phyloP scores from a whole-genome alignment of 2,797 vertebrate species.

The Crocidura indochinensis region DNA sequence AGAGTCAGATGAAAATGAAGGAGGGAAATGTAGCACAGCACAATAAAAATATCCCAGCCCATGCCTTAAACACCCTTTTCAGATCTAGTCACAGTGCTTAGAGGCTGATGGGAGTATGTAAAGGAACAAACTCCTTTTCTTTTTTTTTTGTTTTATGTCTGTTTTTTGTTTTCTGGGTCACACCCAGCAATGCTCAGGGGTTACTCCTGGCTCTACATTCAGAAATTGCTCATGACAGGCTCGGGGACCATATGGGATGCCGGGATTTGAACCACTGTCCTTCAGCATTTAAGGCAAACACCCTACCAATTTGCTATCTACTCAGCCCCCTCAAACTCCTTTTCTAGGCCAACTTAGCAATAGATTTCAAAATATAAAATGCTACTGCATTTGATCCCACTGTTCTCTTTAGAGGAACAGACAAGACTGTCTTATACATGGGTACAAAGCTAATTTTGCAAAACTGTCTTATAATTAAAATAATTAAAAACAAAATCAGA shows the following conservation, averaged over 20 bases:
- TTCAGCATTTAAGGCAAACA: no score
- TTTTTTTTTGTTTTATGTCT: no score
- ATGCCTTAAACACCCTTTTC: neutral
- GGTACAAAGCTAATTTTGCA: neutral
- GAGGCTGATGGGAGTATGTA: neutral
- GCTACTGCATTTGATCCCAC: neutral
- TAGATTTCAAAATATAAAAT: constrained; percentile 35
- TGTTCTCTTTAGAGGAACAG: neutral
- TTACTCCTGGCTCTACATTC: no score
- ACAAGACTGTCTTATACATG: neutral
- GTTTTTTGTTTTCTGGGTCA: no score
- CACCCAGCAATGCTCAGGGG: no score
- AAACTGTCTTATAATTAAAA: constrained; percentile 34
- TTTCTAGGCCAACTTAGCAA: constrained; percentile 22
- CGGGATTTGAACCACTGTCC: no score
- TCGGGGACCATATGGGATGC: no score
- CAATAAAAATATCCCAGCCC: neutral
- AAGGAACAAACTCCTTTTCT: neutral
- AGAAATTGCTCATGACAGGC: no score
- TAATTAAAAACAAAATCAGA: constrained; percentile 5
- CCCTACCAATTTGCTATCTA: no score
- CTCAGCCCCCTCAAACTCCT: no score
- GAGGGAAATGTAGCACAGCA: neutral
- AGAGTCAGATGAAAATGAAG: constrained; percentile 42
- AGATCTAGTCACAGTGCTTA: neutral